Evolutionary conservation across 1,140 invertebrate species (phyloP).

Genomic region (Campodea augens): DNA sequence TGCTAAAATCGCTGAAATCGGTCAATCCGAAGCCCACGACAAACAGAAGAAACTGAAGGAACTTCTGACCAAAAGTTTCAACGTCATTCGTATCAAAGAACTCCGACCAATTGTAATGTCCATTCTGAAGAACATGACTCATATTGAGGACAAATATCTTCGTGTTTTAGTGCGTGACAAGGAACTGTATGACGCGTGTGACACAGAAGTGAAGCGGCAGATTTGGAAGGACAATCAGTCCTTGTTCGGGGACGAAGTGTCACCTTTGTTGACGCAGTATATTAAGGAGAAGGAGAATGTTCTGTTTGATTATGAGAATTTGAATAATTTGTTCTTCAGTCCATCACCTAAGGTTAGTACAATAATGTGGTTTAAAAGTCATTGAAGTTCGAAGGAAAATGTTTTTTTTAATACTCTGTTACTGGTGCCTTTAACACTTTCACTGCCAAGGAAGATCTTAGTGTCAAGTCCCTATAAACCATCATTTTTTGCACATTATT

Average conservation of each 20-base stretch:
- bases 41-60: slow-evolving; percentile 77
- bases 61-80: slow-evolving; percentile 77
- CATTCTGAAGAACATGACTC: slow-evolving; percentile 77
- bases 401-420: background rate
- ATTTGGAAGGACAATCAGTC: slow-evolving; percentile 97
- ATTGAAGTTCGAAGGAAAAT: background rate
- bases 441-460: too few relatives aligned
- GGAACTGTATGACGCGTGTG: slow-evolving; percentile 81
- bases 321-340: slow-evolving; percentile 73
- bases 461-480: too few relatives aligned
- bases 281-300: slow-evolving; percentile 84
- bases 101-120: slow-evolving; percentile 91
- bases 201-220: slow-evolving; percentile 90
- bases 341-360: slow-evolving; percentile 73
- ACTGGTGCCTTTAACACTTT: too few relatives aligned
- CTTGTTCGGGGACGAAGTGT: slow-evolving; percentile 91
- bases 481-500: too few relatives aligned
- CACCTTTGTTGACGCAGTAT: slow-evolving; percentile 78
- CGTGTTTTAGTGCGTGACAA: slow-evolving; percentile 67
- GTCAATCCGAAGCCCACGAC: slow-evolving; percentile 49
- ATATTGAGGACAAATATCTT: slow-evolving; percentile 85
- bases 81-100: slow-evolving; percentile 73
- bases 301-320: slow-evolving; percentile 75
- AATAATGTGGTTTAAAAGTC: background rate
- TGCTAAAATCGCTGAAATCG: slow-evolving; percentile 70